phyloP scores from a whole-genome alignment of 2,113 vertebrate species.

The Rhodinocichla rosea region DNA sequence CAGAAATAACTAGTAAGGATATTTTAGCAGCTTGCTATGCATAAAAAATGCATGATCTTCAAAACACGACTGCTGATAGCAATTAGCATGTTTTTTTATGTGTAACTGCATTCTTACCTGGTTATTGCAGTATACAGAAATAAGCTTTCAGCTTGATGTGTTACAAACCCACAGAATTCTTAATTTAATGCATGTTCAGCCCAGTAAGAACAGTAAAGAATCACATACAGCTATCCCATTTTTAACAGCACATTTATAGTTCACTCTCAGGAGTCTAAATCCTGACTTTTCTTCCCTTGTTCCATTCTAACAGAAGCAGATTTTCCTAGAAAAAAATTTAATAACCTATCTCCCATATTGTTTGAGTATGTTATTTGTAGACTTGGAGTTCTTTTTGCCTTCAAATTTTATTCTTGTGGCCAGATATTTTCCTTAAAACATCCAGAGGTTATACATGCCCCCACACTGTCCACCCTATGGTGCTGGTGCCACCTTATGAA shows the following conservation, averaged over 20 bases:
- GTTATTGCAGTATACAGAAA: neutral
- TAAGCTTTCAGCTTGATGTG: neutral
- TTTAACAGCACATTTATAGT: neutral
- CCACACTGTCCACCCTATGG: neutral
- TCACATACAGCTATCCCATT: neutral
- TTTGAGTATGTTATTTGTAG: neutral
- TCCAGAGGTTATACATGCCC: neutral
- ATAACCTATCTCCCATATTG: neutral
- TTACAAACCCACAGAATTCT: neutral
- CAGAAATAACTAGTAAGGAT: neutral
- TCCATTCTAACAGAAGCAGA: neutral
- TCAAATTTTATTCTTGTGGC: neutral
- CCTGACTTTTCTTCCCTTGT: neutral
- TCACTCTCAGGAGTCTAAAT: neutral
- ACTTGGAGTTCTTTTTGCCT: neutral
- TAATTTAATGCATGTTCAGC: neutral
- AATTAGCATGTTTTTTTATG: constrained; percentile 17
- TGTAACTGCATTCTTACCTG: constrained; percentile 23
- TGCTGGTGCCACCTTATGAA: neutral
- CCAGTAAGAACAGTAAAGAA: neutral
- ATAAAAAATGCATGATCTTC: neutral
- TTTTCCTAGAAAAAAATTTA: neutral
- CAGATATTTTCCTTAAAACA: neutral
- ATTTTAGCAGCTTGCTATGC: neutral
- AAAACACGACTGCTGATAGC: neutral